phyloP scores from a whole-genome alignment of 1,140 invertebrate species.

The Diabrotica undecimpunctata region DNA sequence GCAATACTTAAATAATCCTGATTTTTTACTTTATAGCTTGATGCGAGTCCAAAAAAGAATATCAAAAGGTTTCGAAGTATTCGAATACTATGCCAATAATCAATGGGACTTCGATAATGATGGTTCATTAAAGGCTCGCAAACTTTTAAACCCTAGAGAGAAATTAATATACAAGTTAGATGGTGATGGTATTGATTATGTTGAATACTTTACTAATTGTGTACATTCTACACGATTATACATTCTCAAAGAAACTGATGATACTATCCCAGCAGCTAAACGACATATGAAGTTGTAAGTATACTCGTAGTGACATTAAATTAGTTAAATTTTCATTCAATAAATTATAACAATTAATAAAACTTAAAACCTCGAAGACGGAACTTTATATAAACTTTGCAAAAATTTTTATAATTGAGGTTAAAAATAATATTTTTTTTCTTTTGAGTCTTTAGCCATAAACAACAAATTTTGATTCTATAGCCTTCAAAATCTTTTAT shows the following conservation, averaged over 20 bases:
- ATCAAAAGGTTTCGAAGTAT: conserved; percentile 77
- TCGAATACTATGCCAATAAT: conserved; percentile 82
- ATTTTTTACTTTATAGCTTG: conserved; percentile 53
- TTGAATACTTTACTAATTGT: conserved; percentile 70
- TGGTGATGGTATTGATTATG: conserved; percentile 66
- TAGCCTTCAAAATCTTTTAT: too few species aligned
- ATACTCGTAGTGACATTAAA: neutral
- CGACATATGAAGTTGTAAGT: conserved; percentile 74
- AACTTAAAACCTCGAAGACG: too few species aligned
- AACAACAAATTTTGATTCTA: too few species aligned
- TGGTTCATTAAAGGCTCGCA: conserved; percentile 52
- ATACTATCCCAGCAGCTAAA: conserved; percentile 74
- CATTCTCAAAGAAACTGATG: conserved; percentile 79
- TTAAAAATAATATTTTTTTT: too few species aligned
- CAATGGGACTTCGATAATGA: conserved; percentile 78
- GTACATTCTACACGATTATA: conserved; percentile 68
- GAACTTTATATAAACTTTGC: too few species aligned
- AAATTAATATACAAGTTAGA: conserved; percentile 64
- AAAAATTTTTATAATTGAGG: too few species aligned
- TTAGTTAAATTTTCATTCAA: neutral
- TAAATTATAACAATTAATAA: too few species aligned
- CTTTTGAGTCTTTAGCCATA: too few species aligned
- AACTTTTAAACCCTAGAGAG: conserved; percentile 62
- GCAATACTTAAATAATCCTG: too few species aligned
- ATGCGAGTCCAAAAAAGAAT: conserved; percentile 72